Evolutionary conservation across 2,797 vertebrate genomes (phyloP).

Genomic region (Galagoides demidoff): DNA sequence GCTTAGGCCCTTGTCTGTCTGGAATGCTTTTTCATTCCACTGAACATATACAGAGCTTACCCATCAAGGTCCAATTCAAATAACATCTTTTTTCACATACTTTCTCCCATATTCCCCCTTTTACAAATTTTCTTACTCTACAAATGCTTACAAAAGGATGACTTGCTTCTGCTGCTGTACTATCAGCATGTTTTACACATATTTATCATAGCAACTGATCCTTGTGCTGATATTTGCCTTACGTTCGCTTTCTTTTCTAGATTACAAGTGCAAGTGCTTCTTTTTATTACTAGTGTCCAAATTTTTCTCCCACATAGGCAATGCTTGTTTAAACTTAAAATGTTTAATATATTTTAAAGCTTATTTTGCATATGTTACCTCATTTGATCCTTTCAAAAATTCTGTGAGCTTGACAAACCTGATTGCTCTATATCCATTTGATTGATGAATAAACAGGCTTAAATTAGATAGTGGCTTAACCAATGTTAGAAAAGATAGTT

Average conservation of each 20-base stretch:
- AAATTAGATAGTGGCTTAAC: background rate
- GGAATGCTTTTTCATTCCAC: background rate
- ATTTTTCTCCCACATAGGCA: background rate
- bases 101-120: background rate
- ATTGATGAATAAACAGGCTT: background rate
- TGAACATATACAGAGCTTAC: background rate
- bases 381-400: slow-evolving; percentile 19
- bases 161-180: background rate
- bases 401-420: background rate
- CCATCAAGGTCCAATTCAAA: background rate
- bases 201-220: background rate
- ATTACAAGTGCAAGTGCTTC: background rate
- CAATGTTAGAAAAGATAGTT: background rate
- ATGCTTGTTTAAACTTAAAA: background rate
- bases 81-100: background rate
- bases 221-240: background rate
- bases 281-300: slow-evolving; percentile 8
- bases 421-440: background rate
- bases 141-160: background rate
- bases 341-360: background rate
- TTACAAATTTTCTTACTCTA: background rate
- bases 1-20: background rate
- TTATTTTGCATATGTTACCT: background rate
- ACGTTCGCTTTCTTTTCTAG: slow-evolving; percentile 16
- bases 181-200: background rate